These are phyloP conservation scores for Nyctibius bracteatus DNA, from an alignment of 2,113 vertebrate species.

Conservation along the genomic window DNA sequence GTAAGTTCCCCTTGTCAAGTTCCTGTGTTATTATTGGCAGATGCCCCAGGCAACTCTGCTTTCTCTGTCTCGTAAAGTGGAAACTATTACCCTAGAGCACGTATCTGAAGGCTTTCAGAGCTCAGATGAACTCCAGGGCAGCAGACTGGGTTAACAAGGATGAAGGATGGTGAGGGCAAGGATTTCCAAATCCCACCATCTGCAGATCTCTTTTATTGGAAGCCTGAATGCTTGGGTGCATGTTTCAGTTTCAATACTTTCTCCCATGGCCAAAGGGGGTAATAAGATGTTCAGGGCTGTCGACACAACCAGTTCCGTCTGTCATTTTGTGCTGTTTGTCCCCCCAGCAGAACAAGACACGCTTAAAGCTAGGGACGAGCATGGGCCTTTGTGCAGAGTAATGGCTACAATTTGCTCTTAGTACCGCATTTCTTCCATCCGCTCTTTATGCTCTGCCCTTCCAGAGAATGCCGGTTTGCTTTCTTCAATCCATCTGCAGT, in stretches of 20 bases:
- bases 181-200: slow-evolving; percentile 35
- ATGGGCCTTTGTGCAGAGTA: neutral
- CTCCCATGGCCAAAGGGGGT: neutral
- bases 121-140: slow-evolving; percentile 44
- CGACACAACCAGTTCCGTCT: slow-evolving; percentile 19
- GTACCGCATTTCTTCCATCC: neutral
- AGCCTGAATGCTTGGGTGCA: neutral
- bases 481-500: neutral
- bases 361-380: neutral
- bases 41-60: slow-evolving; percentile 8
- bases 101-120: slow-evolving; percentile 41
- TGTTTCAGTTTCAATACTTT: slow-evolving; percentile 16
- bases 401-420: neutral
- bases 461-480: neutral
- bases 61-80: slow-evolving; percentile 21
- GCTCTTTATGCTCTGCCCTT: neutral
- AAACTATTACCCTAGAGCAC: slow-evolving; percentile 48
- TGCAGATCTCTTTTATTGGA: slow-evolving; percentile 22
- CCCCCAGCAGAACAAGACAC: slow-evolving; percentile 41
- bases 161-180: neutral
- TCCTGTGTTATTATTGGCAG: slow-evolving; percentile 30
- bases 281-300: slow-evolving; percentile 28
- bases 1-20: neutral
- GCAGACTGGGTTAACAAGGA: slow-evolving; percentile 40
- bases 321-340: slow-evolving; percentile 50